Conservation (phyloP, 2,888 invertebrate species). For the Omphaloscelis lunosa region DNA sequence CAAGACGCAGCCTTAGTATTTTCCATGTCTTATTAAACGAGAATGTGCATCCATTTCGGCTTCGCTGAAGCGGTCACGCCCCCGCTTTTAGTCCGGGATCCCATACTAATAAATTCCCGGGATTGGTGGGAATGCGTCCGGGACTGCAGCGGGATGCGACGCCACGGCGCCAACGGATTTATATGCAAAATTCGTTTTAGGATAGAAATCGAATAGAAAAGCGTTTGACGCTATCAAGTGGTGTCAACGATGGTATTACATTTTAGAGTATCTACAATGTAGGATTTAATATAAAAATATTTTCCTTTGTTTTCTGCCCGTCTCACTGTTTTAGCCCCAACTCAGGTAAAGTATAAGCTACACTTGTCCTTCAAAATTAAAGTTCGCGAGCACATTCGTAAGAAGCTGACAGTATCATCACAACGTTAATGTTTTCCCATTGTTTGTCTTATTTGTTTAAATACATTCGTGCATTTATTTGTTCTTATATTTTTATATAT, state of each 20-base stretch:
- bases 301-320: no score
- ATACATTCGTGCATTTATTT: no score
- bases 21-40: constrained; percentile 69
- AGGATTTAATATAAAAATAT: background rate
- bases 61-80: constrained; percentile 59
- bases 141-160: constrained; percentile 75
- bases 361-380: no score
- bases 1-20: constrained; percentile 37
- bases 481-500: no score
- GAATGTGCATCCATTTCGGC: constrained; percentile 69
- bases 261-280: constrained; percentile 24
- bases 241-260: constrained; percentile 27
- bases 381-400: no score
- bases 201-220: constrained; percentile 71
- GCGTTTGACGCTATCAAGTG: constrained; percentile 45
- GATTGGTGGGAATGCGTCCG: constrained; percentile 71
- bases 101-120: constrained; percentile 75
- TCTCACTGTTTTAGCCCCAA: background rate
- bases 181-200: constrained; percentile 76
- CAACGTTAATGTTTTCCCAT: no score
- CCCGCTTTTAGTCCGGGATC: constrained; percentile 67
- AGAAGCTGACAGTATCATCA: no score
- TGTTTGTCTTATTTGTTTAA: no score
- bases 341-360: background rate
- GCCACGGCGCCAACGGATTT: constrained; percentile 78